Percentiles rank a stretch among this genome's conserved stretches.
phyloP scores from a whole-genome alignment of 2,797 vertebrate genomes.

The Numenius phaeopus region DNA sequence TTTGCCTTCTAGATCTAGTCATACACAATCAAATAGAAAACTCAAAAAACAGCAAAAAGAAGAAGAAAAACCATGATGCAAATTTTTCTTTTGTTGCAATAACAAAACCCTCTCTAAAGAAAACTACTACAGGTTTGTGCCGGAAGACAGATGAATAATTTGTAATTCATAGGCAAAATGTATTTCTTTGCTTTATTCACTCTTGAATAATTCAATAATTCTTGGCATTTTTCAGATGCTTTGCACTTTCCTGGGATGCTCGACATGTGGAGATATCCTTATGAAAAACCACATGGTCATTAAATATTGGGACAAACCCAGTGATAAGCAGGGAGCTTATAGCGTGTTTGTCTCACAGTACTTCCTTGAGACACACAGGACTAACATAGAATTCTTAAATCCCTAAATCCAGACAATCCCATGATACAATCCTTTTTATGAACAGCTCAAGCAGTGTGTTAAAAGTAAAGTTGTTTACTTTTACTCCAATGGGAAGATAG shows the following conservation, averaged over 20 bases:
- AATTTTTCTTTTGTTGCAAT: not conserved
- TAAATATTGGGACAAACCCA: not conserved
- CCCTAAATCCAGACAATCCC: not conserved
- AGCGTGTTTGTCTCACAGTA: not conserved
- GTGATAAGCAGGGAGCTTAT: not conserved
- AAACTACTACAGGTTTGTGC: not conserved
- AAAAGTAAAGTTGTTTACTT: not conserved
- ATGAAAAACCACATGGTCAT: not conserved
- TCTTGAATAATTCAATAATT: not conserved
- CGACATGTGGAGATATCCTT: not conserved
- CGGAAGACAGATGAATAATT: not conserved
- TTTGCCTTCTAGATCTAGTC: not conserved
- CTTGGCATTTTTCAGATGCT: not conserved
- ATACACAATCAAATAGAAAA: not conserved
- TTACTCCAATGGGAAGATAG: not conserved
- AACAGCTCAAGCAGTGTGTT: not conserved
- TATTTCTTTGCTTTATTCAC: not conserved
- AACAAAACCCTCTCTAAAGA: not conserved
- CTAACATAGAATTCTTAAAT: not conserved
- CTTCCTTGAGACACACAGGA: not conserved
- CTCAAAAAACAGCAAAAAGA: not conserved
- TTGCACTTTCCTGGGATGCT: not conserved
- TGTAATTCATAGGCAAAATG: not conserved
- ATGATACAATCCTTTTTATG: not conserved
- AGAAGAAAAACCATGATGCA: rapidly evolving